Base-by-base conservation (phyloP, 1,140 invertebrate species). In the Helicoverpa zea region DNA sequence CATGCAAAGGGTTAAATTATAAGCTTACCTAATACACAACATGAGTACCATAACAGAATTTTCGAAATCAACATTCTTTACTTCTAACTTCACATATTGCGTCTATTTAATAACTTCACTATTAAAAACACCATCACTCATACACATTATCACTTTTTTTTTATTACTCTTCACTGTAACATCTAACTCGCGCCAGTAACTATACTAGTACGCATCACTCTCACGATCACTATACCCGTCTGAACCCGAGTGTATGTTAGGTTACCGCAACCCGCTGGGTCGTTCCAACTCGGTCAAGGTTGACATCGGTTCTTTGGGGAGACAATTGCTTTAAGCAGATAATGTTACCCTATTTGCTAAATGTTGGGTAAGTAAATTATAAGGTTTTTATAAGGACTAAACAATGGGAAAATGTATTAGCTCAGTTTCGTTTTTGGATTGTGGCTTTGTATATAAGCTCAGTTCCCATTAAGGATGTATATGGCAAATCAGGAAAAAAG, bases 271-370 rank as follows among this genome's bases (percentile, higher is more conserved):
- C 58, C 12, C 18, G 10, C 66, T 49, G 43, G 66, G 47, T 70
- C 52, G 49, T n/a, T 51, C 47, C 12, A 70, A 70, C 30, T 54
- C 49, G 49, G 66, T 70, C 66, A 70, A 70, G 66, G 66, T 14
- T 54, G 16, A 47, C 43, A 51, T 49, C 66, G 66, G 47, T 70
- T 70, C 52, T 29, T 51, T 51, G 11, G 14, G n/a, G 10, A 23
- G 66, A 70, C 49, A 70, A 70, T 52, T 52, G 66, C 13, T 49
- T 70, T 30, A 52, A 70, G 66, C 49, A 70, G 66, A 54, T 70
- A 70, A 70, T 52, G 52, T 54, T 52, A 49, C 49, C 66, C 49
- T 13, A 13, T 70, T 70, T 68, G 10, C 47, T 51, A 49, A 68
- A 64, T 11, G 47, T 11, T 29, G 66, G 47, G 52, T 52, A 52